Conservation (phyloP, 1,140 invertebrate species). For the Pseudobourletiella spinata region DNA sequence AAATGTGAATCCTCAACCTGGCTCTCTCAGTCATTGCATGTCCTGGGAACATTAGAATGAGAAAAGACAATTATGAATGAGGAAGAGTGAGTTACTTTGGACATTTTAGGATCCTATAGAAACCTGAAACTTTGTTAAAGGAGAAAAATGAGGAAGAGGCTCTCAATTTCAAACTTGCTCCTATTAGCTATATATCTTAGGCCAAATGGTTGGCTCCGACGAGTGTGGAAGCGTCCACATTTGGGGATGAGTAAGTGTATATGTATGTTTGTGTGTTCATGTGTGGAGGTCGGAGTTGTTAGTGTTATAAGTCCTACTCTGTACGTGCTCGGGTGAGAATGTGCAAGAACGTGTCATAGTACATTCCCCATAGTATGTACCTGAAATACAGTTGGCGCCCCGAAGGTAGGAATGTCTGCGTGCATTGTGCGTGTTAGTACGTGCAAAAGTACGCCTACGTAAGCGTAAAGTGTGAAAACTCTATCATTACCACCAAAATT, state of each 20-base stretch:
- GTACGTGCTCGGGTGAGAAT: background rate
- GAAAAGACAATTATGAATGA: conserved; percentile 29
- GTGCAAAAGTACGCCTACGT: too few relatives aligned
- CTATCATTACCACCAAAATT: too few relatives aligned
- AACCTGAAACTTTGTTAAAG: conserved; percentile 18
- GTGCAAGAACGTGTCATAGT: background rate
- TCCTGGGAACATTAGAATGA: conserved; percentile 14
- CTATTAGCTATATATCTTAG: background rate
- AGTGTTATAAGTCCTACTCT: background rate
- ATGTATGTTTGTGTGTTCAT: background rate
- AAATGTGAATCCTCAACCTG: too few relatives aligned
- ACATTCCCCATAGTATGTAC: too few relatives aligned
- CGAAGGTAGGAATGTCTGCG: too few relatives aligned
- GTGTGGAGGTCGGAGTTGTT: background rate
- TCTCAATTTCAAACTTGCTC: background rate
- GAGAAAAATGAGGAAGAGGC: conserved; percentile 2
- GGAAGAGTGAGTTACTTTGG: conserved; percentile 20
- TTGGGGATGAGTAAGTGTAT: too few relatives aligned
- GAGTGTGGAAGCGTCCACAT: too few relatives aligned
- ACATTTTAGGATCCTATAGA: conserved; percentile 9
- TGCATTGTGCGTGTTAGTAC: too few relatives aligned
- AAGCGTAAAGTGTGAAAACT: too few relatives aligned
- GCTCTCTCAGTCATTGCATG: too few relatives aligned
- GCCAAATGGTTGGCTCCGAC: too few relatives aligned
- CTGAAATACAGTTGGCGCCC: too few relatives aligned